Percentiles rank a stretch among this genome's conserved stretches.
phyloP scores from a whole-genome alignment of 2,888 invertebrate genomes.

The Sthenelais limicola region DNA sequence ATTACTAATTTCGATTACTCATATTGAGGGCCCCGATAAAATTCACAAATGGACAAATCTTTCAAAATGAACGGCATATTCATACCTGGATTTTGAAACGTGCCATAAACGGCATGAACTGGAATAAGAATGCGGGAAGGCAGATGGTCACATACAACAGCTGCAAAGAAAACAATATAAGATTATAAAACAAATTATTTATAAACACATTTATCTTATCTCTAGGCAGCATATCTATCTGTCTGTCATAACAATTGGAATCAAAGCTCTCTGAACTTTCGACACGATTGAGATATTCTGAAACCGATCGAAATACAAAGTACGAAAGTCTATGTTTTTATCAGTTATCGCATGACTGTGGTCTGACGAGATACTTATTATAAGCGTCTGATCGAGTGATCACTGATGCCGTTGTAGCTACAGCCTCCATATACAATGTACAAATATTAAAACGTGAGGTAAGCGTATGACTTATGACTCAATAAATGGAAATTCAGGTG shows the following conservation, averaged over 20 bases:
- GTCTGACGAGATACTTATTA: constrained; percentile 61
- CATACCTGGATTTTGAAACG: constrained; percentile 64
- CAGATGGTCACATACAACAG: constrained; percentile 61
- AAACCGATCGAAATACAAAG: neutral
- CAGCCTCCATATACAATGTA: too few species aligned
- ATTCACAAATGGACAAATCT: too few species aligned
- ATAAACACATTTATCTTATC: neutral
- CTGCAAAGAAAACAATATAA: constrained; percentile 57
- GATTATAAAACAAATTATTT: neutral
- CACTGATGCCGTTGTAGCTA: constrained; percentile 62
- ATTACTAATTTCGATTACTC: too few species aligned
- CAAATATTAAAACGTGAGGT: constrained; percentile 18
- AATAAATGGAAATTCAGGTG: too few species aligned
- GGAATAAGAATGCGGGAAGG: constrained; percentile 63
- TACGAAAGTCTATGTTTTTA: constrained; percentile 57
- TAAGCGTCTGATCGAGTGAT: constrained; percentile 61
- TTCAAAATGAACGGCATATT: too few species aligned
- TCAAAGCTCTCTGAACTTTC: too few species aligned
- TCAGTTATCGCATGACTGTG: constrained; percentile 63
- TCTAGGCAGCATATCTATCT: too few species aligned
- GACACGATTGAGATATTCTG: too few species aligned
- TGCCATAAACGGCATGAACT: constrained; percentile 66
- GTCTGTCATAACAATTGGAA: too few species aligned
- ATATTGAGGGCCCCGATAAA: too few species aligned
- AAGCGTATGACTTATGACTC: neutral